A percentile compares a stretch with the other conserved stretches of the same genome.
Evolutionary conservation across 2,888 invertebrate genomes (phyloP).

Genomic region (Diplolepis rosae): DNA sequence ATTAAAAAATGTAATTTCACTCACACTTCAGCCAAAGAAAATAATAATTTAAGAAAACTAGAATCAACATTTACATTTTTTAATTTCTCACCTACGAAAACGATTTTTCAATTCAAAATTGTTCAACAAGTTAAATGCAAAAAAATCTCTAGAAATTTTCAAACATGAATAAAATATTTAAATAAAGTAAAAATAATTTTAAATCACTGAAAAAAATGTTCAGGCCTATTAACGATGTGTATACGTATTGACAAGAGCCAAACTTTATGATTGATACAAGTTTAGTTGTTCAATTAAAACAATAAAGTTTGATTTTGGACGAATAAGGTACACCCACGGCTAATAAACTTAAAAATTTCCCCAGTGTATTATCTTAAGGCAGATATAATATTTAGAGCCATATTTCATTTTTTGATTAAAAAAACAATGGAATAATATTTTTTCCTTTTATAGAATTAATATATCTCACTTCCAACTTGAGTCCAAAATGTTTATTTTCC

Average conservation of each 20-base stretch:
- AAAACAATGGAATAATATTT: slow-evolving; percentile 28
- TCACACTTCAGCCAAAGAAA: background rate
- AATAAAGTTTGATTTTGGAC: slow-evolving; percentile 7
- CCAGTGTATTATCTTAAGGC: slow-evolving; percentile 20
- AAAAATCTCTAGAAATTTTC: background rate
- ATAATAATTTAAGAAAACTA: no score
- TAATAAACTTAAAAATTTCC: slow-evolving; percentile 29
- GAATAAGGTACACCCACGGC: slow-evolving; percentile 2
- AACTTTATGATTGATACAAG: background rate
- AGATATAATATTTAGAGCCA: slow-evolving; percentile 32
- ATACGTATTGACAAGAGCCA: background rate
- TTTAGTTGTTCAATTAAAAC: background rate
- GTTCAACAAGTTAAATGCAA: background rate
- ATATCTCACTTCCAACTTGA: background rate
- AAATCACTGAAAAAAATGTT: slow-evolving; percentile 24
- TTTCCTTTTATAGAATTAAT: background rate
- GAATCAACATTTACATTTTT: background rate
- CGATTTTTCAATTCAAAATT: background rate
- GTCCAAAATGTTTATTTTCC: background rate
- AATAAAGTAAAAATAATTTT: background rate
- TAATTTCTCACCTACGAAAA: background rate
- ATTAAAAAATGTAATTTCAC: no score
- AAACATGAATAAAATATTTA: background rate
- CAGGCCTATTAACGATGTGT: slow-evolving; percentile 27
- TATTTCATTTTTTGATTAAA: slow-evolving; percentile 5